Evolutionary conservation across 1,140 invertebrate genomes (phyloP).

Genomic region (Trachymyrmex cornetzi): DNA sequence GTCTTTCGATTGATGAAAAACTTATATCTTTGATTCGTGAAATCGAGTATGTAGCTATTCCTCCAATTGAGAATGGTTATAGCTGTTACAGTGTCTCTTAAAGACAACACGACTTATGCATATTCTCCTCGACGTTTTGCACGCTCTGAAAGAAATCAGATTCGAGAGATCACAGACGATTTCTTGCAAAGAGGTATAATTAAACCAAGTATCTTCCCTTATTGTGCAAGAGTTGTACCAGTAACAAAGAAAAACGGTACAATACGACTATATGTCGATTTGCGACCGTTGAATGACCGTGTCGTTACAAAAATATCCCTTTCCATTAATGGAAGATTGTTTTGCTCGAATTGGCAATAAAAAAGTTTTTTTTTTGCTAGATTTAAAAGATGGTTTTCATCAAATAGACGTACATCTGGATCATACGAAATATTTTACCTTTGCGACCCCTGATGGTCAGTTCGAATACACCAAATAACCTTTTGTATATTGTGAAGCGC

Average conservation of each 20-base stretch:
- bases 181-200: neutral
- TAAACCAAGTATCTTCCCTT: neutral
- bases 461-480: too few species aligned
- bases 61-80: too few species aligned
- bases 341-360: neutral
- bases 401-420: too few species aligned
- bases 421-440: too few species aligned
- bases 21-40: too few species aligned
- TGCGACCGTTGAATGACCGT: neutral
- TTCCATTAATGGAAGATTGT: neutral
- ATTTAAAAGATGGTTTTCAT: neutral
- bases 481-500: neutral
- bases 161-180: neutral
- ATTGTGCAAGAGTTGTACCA: neutral
- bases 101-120: neutral
- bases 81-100: too few species aligned
- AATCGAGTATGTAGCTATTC: too few species aligned
- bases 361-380: neutral
- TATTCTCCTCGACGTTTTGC: too few species aligned
- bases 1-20: too few species aligned
- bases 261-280: neutral
- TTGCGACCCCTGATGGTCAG: too few species aligned
- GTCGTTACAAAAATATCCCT: neutral
- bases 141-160: neutral
- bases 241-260: neutral